Conservation (phyloP, 2,888 invertebrate species). For the Clitarchus hookeri region DNA sequence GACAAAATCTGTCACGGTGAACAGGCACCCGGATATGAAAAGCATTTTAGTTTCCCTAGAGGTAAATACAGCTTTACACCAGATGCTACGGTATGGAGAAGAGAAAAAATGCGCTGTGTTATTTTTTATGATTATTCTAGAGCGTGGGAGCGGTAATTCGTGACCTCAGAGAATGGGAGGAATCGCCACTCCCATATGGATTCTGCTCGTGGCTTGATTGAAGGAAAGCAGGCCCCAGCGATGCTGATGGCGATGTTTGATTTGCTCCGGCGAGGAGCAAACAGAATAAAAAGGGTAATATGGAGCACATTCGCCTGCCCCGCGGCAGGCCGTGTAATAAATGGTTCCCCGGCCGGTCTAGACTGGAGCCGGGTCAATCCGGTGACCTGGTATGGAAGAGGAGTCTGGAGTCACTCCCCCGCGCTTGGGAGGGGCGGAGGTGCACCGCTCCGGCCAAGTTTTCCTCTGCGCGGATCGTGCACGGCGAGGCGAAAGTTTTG, state of each 20-base stretch:
- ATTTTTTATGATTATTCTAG: background rate
- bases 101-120: background rate
- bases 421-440: background rate
- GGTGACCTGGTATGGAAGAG: background rate
- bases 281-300: slow-evolving; percentile 6
- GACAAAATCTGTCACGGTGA: too few relatives aligned
- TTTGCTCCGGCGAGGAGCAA: background rate
- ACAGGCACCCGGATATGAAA: too few relatives aligned
- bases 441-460: background rate
- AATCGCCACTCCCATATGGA: background rate
- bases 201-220: background rate
- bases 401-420: background rate
- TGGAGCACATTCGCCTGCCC: slow-evolving; percentile 2
- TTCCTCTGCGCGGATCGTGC: background rate
- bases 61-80: too few relatives aligned
- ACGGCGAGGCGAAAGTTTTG: background rate
- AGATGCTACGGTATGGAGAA: too few relatives aligned
- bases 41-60: too few relatives aligned
- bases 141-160: background rate
- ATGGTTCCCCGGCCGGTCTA: slow-evolving; percentile 11
- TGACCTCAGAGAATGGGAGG: background rate
- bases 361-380: background rate
- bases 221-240: background rate
- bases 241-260: background rate
- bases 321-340: background rate